Evolutionary conservation across 92 coral and sea anemone genomes (phyloP), one percentile per base, ranked within the genome.

Genomic region (Actinostola sp.): DNA sequence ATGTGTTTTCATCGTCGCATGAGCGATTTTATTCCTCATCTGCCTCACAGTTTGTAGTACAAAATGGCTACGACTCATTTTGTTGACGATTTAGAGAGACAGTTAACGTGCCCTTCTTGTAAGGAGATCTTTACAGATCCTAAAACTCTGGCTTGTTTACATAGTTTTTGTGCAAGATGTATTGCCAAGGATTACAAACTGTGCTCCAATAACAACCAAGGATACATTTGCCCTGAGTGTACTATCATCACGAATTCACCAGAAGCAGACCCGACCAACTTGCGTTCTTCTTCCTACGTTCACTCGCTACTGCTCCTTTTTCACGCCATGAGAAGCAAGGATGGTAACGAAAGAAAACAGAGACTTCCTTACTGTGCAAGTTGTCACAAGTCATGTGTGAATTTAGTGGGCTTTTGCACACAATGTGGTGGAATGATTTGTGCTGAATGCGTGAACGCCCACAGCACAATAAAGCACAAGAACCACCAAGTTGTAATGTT

Each of bases 71-170:
- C 1, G 28, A 38, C 44, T 1, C 17, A 50, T 27, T 41, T 62
- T 30, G 17, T 62, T 4, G 68, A 62, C 4, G 68, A 20, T 24
- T 38, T 62, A 2, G 29, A 38, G 41, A n/a, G 17, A 8, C 29
- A 62, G 49, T 10, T 62, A 39, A 62, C 26, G 13, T 62, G 68
- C 25, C 16, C 68, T 2, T 36, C 32, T 38, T 62, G 68, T 62
- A 10, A 38, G 19, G 29, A 39, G 15, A 62, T 62, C 20, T 38
- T 62, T 17, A 38, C 29, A 29, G 50, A 35, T 36, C 68, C 68
- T 29, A 62, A 62, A 21, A 35, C 48, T 30, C 1, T 36, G 17
- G 1, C 49, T 38, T 62, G 63, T 17, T 38, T 57, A 8, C 63
- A 57, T 29, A 57, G 8, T 30, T 27, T 19, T 29, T 57, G 63